Evolutionary conservation across 2,113 vertebrate genomes (phyloP), one percentile per base, ranked within the genome.

Genomic region (Entelurus aequoreus): DNA sequence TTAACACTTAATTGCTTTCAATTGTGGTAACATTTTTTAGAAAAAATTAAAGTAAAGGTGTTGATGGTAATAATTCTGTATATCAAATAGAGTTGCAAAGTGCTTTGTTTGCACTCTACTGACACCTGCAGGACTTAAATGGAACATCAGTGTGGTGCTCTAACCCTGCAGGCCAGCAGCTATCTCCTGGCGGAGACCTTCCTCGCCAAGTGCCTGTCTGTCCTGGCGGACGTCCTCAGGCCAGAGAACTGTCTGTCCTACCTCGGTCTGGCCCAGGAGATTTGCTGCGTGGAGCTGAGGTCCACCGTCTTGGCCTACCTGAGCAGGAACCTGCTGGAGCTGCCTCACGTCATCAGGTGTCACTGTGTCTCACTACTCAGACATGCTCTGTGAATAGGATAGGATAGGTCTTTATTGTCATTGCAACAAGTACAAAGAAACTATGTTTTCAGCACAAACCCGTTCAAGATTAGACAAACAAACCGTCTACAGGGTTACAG

Each of bases 141-240:
- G 8, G 8, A 42, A 42, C 3, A 42, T 8, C 40, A 42, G 10
- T 55, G 36, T 46, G 54, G n/a, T 50, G 58, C 37, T 47, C 21
- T 57, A 5, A 52, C 19, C 57, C 36, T 71, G 54, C 38, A 88
- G 83, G 81, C 71, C 6, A 81, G 87, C 68, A 88, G 71, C 63
- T 93, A 92, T 71, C 86, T 92, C n/a, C 61, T 89, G 54, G 82
- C 86, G 1, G 81, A 81, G 13, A 48, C 63, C 48, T 92, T 91
- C 73, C 83, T 90, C 40, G 66, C 72, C 4, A 74, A 47, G 59
- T 91, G 91, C 71, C 69, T 91, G 69, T 72, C 28, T 0, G 63
- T 64, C 11, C 75, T 92, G 40, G 53, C 58, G 10, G 50, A 72
- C 15, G 58, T 67, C 3, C 77, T 92, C 54, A 79, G 47, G n/a